Conservation (phyloP, 2,113 vertebrate genomes). For the cat (Felis catus) region DNA sequence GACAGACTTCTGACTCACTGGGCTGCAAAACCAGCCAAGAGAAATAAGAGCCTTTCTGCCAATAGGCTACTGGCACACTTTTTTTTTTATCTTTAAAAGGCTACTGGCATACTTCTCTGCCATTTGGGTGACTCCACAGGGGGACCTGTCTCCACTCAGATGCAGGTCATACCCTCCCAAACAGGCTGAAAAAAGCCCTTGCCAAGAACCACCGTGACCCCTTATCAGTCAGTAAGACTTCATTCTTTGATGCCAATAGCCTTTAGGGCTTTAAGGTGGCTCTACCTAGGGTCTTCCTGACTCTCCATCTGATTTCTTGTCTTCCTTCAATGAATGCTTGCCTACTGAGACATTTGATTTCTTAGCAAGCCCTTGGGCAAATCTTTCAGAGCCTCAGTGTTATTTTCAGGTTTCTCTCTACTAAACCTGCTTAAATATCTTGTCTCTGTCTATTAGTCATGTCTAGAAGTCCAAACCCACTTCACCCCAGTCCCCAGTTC, state of each 20-base stretch:
- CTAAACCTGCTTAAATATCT: background rate
- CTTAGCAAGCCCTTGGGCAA: background rate
- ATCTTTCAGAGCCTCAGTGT: background rate
- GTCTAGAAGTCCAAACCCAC: background rate
- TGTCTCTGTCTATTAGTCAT: background rate
- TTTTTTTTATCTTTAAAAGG: background rate
- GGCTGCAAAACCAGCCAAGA: background rate
- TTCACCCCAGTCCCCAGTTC: background rate
- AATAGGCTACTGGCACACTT: background rate
- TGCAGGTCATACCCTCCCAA: rapidly evolving
- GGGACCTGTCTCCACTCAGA: background rate
- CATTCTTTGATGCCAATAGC: background rate
- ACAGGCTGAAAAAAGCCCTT: background rate
- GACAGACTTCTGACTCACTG: background rate
- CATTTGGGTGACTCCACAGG: background rate
- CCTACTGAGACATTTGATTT: background rate
- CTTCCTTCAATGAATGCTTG: background rate
- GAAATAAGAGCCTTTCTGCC: background rate
- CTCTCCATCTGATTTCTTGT: background rate
- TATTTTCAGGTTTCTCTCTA: background rate
- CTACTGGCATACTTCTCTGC: background rate
- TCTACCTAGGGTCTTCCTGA: background rate
- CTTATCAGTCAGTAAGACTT: background rate
- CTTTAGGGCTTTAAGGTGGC: background rate
- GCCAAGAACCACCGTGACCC: background rate